Evolutionary conservation across 2,888 invertebrate genomes (phyloP), one percentile per base, ranked within the genome.

Genomic region (Trachelus iudaicus): DNA sequence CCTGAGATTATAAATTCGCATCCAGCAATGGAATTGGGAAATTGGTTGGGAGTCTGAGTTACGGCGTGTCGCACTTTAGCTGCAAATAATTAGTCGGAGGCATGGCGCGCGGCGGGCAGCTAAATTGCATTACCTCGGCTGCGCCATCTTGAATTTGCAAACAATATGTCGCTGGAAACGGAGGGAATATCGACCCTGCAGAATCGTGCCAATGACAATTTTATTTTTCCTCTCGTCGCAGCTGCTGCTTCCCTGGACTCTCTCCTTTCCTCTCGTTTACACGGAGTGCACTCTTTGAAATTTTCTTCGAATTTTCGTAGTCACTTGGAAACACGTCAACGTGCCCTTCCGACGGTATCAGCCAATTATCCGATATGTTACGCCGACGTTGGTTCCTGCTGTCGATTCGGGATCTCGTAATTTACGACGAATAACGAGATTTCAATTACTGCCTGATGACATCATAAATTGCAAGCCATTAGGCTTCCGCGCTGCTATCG

Each of bases 371-470:
- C 56, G 56, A 56, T 56, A 56, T 2, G 56, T 56, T 56, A 56
- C 6, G 56, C 56, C 1, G 23, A 6, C 56, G 23, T 23, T 56
- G 9, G 9, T 56, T 56, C 9, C 56, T 56, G 56, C 56, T 56
- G 23, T 56, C 6, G 23, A 56, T 9, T 9, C 56, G 23, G 23
- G 23, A 2, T 56, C 9, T 23, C 56, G 56, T 56, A 56, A 56
- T 56, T 56, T 56, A 56, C 56, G 9, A 23, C 9, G 82, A 87
- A 87, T 84, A 87, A 87, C 81, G 85, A 85, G 85, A 81, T 83
- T 86, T 86, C 87, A 87, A 88, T 88, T 86, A 84, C 82, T 79
- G 76, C 69, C 81, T 82, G 82, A 83, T 81, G 83, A 82, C 83
- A 76, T 81, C 81, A 80, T 83, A 83, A 86, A 86, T 86, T 80